Conservation (phyloP, 2,888 invertebrate genomes). For the Andrena bucephala region DNA sequence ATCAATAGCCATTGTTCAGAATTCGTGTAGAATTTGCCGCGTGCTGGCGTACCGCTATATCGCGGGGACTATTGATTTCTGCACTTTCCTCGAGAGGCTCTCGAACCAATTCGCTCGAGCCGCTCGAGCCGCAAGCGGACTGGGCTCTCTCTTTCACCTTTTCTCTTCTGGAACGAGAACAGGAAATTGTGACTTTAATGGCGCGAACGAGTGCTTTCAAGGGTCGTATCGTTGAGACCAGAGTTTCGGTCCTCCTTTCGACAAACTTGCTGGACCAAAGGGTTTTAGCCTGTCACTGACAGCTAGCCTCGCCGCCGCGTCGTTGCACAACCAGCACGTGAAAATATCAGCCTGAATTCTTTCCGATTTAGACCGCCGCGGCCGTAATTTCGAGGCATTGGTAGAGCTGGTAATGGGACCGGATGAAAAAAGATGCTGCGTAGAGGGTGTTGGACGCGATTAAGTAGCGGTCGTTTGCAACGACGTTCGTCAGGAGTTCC, state of each 20-base stretch:
- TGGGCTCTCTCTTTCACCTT: background rate
- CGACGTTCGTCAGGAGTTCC: slow-evolving; percentile 41
- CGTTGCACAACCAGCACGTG: slow-evolving; percentile 7
- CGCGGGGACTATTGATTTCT: slow-evolving; percentile 55
- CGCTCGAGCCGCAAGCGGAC: background rate
- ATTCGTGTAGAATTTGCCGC: slow-evolving; percentile 53
- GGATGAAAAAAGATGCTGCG: slow-evolving; percentile 52
- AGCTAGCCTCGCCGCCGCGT: no score
- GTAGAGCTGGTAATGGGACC: slow-evolving; percentile 42
- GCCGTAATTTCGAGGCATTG: slow-evolving; percentile 29
- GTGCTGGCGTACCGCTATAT: slow-evolving; percentile 29
- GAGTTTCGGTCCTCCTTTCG: background rate
- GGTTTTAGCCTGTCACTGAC: background rate
- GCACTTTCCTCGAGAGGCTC: slow-evolving; percentile 45
- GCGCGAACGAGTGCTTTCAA: slow-evolving; percentile 15
- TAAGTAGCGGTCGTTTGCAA: slow-evolving; percentile 56
- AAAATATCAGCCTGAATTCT: slow-evolving; percentile 42
- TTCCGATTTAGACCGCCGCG: slow-evolving; percentile 7
- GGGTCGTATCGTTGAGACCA: slow-evolving; percentile 2
- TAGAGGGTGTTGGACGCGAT: slow-evolving; percentile 30
- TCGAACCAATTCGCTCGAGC: slow-evolving; percentile 42
- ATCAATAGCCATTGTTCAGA: slow-evolving; percentile 57
- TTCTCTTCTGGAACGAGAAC: background rate
- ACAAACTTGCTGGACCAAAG: background rate
- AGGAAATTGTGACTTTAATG: slow-evolving; percentile 21